Evolutionary conservation across 1,140 invertebrate genomes (phyloP), one percentile per base, ranked within the genome.

Genomic region (Drosophila pandora): DNA sequence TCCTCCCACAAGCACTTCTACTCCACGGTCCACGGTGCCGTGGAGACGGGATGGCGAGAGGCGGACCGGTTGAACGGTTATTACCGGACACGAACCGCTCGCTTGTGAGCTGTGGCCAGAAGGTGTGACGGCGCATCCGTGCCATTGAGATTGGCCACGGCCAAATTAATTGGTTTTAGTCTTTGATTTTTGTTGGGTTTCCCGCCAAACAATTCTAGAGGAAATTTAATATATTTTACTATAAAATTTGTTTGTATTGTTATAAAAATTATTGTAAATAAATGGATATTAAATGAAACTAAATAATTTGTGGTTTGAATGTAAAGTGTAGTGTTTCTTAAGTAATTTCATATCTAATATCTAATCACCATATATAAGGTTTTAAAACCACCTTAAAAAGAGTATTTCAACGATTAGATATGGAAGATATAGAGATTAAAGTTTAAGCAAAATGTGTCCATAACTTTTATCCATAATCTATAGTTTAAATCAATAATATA

Each of bases 11-110:
- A 94, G 28, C 92, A 94, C 72, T 94, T 93, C 84, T 96, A 94
- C 87, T 95, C 95, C 6, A 96, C 95, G 1, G 96, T 96, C 3
- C 96, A 97, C 90, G 96, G 96, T 7, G 97, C 96, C 1, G 92
- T 97, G 2, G 95, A 96, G 91, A 94, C 94, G 28, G 96, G 96
- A 0, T 95, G 94, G 92, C 93, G 96, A 60, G 96, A 97, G 92
- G 96, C 96, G n/a, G 93, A 96, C 7, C 79, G 90, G n/a, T 50
- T 92, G 9, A 73, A 75, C 17, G 47, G 12, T n/a, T 90, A 75
- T 41, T 90, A 90, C 71, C 59, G 59, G 28, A 34, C 71, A 0
- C 28, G 63, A 34, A 75, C 49, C 1, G 49, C 85, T 2, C 79
- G 67, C 2, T 39, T 90, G 17, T 85, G 55, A 68, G 45, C 34